Base-by-base conservation (phyloP, 2,888 invertebrate species). In the Drosophila tripunctata region DNA sequence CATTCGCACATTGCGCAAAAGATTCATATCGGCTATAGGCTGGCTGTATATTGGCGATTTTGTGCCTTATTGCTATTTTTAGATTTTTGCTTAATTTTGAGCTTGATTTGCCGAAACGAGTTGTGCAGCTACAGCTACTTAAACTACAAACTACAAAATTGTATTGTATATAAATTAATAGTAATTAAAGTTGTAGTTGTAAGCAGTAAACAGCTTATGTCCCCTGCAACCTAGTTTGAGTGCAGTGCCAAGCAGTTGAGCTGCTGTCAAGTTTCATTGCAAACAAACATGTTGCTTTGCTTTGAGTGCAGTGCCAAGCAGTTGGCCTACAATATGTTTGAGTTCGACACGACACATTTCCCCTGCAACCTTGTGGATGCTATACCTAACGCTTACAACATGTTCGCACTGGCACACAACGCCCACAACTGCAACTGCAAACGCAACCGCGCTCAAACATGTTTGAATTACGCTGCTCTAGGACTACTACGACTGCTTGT, bases 291-390 rank as follows among this genome's bases (percentile, higher is more conserved):
- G n/a, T n/a, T n/a, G n/a, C n/a, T n/a, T n/a, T n/a, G n/a, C n/a
- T n/a, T n/a, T n/a, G n/a, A n/a, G n/a, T n/a, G n/a, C n/a, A n/a
- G n/a, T n/a, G n/a, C n/a, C n/a, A n/a, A n/a, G n/a, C n/a, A n/a
- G n/a, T n/a, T n/a, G n/a, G n/a, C n/a, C n/a, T n/a, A 21, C 10
- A 33, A 33, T 0, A 3, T 19, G 21, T 24, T 19, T 15, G 47
- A 33, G 21, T 10, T n/a, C 12, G 47, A 1, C 4, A 6, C n/a
- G 4, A n/a, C n/a, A n/a, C n/a, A n/a, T n/a, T 35, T 15, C 41
- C 58, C 78, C 75, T 64, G 64, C 65, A 71, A 63, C 56, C 6
- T 7, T 52, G 57, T 36, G 77, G 72, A 71, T 44, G 33, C 3
- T 22, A 52, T 52, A 15, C 15, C 22, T 21, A 27, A 15, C 10